Evolutionary conservation across 2,888 invertebrate genomes (phyloP), one percentile per base, ranked within the genome.

Genomic region (Cynaeus angustus): DNA sequence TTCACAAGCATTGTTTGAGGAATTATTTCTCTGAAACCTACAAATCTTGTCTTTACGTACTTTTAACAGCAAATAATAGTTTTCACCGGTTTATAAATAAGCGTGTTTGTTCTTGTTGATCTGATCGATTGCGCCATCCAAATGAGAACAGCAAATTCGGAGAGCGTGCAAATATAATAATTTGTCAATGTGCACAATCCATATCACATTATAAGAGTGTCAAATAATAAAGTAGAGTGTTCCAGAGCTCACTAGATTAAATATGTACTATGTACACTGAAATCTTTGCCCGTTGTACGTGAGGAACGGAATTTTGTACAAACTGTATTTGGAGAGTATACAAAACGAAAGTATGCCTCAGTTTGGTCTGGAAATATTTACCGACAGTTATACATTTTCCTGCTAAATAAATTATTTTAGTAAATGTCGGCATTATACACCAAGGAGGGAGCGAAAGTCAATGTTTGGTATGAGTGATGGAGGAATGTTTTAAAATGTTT

Each of bases 321-420:
- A 79, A 81, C 81, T 79, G 80, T 83, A 83, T 84, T 83, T 83
- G 83, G 79, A 78, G 83, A 83, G 83, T 82, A 83, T 83, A 83
- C 83, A 83, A 79, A 83, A 83, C 82, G 83, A 83, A 84, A 84
- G 83, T 84, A 84, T 83, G 82, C 83, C 81, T 74, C 80, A 83
- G 84, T 85, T 85, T 84, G 83, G 83, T 83, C 81, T 82, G 83
- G 84, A 82, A 85, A 85, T 85, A 85, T 85, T 85, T 85, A 83
- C 85, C 83, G 84, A 85, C 84, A 85, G 84, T 85, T 85, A 85
- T 85, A 85, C 85, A 85, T 85, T 85, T 85, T 85, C 84, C 83
- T 84, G 84, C 83, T 85, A 85, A 85, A 85, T 85, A 85, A 85
- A 85, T 85, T 85, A 84, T 85, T 85, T 84, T 84, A 83, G 85